Base-by-base conservation (phyloP, 1,140 invertebrate species). In the Nymphalis io region DNA sequence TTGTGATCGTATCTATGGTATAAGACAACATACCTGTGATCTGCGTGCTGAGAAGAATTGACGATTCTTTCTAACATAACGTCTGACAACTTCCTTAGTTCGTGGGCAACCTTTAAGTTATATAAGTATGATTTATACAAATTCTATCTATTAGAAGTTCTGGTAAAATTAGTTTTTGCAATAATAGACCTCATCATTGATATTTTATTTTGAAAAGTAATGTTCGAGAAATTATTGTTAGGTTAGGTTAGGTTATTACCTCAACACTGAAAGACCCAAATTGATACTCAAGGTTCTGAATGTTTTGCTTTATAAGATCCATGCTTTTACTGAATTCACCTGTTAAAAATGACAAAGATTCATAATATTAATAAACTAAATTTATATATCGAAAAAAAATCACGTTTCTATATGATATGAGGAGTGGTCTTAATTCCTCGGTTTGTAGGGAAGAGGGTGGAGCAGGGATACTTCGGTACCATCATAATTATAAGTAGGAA, bases 261-360 rank as follows among this genome's bases (percentile, higher is more conserved):
- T 91, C 89, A 0, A 88, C 87, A 75, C 89, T 91, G 23, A 91
- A 89, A 0, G 89, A 91, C 4, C 89, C 89, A 67, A 81, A 91
- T 53, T 89, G 89, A 60, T 89, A 88, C 60, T 91, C 89, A n/a
- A 89, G 75, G 40, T 83, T 88, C 44, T 89, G 89, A n/a, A 90
- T 84, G 38, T 89, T 89, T 60, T 89, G 87, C 62, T 90, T 89
- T 23, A 91, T 89, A 10, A 91, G 68, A 20, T 91, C 89, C 59
- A 89, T 79, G 42, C 87, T 89, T 65, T 83, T 88, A 12, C 70
- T 79, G 63, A 83, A 91, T 42, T 91, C 89, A 18, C 89, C 89
- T 91, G 77, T 33, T n/a, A 51, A 51, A 6, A 51, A 20, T 33
- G 5, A 33, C 27, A 33, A 8, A 33, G 27, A 8, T 8, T 33